These are phyloP conservation scores for Microtus richardsoni DNA, from an alignment of 2,113 vertebrate genomes.

Conservation along the genomic window DNA sequence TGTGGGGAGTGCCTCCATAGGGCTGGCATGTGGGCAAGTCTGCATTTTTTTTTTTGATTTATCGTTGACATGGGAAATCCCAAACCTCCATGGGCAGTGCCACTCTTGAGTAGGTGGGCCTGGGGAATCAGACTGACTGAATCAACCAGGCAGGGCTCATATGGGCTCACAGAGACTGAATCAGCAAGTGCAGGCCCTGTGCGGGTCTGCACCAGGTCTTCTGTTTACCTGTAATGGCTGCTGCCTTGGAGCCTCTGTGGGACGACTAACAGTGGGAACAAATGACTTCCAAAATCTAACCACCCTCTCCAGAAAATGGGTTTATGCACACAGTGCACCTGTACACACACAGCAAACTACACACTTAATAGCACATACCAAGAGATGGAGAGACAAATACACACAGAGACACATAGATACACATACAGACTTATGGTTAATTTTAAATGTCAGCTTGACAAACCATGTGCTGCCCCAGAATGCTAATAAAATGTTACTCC, in stretches of 20 bases:
- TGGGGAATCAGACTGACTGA: background rate
- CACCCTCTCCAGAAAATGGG: background rate
- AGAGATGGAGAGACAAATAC: background rate
- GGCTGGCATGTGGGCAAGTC: no score
- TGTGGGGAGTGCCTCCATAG: background rate
- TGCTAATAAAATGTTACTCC: background rate
- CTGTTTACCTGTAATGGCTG: background rate
- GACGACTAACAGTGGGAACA: background rate
- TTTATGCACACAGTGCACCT: background rate
- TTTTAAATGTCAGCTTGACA: background rate
- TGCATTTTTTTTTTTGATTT: background rate
- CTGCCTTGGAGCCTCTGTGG: background rate
- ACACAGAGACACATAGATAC: background rate
- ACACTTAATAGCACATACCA: background rate
- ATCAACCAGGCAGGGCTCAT: background rate
- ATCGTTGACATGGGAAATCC: background rate
- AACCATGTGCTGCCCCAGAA: background rate
- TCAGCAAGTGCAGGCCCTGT: fast-evolving
- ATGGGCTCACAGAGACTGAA: background rate
- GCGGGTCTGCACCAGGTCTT: background rate
- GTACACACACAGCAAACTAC: background rate
- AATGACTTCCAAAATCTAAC: background rate
- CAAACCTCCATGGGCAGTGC: background rate
- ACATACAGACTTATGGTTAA: background rate
- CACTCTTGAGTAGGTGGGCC: background rate